A percentile compares a stretch with the other conserved stretches of the same genome.
These are phyloP conservation scores for Lepeophtheirus salmonis DNA, from an alignment of 1,140 invertebrate genomes.

Conservation along the genomic window DNA sequence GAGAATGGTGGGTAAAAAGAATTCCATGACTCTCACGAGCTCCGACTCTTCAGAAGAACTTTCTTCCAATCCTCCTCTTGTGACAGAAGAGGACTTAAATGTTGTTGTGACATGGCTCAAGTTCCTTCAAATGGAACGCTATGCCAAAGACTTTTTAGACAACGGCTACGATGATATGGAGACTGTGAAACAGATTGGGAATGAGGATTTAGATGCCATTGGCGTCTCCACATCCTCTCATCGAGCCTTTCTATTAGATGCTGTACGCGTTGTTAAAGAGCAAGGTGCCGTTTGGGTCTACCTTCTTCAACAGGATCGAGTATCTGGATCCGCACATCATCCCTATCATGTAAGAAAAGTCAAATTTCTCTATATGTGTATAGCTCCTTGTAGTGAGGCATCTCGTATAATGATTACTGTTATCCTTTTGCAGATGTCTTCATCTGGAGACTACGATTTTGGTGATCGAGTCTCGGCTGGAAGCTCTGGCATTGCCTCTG, in stretches of 20 bases:
- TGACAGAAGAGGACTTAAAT: slow-evolving; percentile 36
- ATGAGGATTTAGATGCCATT: slow-evolving; percentile 81
- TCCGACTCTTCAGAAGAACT: neutral
- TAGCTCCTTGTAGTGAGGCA: neutral
- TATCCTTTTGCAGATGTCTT: neutral
- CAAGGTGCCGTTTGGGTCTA: slow-evolving; percentile 74
- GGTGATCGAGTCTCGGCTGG: slow-evolving; percentile 2
- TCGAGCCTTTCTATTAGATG: slow-evolving; percentile 54
- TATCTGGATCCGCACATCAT: neutral
- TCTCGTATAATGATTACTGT: too few species aligned
- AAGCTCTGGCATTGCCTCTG: slow-evolving; percentile 7
- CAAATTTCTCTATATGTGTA: neutral
- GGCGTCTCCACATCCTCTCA: slow-evolving; percentile 66
- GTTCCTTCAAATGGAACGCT: slow-evolving; percentile 66
- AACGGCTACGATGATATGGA: slow-evolving; percentile 91
- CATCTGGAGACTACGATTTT: neutral
- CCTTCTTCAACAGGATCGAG: neutral
- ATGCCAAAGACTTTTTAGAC: slow-evolving; percentile 79
- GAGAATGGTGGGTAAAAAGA: neutral
- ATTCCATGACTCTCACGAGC: neutral
- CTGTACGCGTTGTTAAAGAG: slow-evolving; percentile 60
- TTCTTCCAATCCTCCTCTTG: neutral
- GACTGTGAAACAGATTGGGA: slow-evolving; percentile 86
- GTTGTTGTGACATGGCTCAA: slow-evolving; percentile 84
- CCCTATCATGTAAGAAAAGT: neutral